Percentiles rank a stretch among this genome's conserved stretches.
Conservation (phyloP, 2,888 invertebrate species). For the Scaptomyza flava region DNA sequence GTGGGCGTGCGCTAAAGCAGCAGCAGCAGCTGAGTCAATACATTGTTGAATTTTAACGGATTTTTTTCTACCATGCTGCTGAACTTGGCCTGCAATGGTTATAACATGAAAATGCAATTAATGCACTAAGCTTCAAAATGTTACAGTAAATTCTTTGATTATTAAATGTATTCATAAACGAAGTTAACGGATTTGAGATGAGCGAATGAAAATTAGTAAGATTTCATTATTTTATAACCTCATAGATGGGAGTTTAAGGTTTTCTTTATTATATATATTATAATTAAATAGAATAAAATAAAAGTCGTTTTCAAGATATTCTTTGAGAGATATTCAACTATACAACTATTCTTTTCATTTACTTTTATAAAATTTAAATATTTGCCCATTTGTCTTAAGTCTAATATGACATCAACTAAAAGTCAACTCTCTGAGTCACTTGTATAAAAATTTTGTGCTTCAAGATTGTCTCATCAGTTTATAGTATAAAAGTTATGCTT, state of each 20-base stretch:
- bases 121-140: background rate
- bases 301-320: too few species aligned
- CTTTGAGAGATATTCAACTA: too few species aligned
- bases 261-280: background rate
- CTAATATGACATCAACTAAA: constrained; percentile 24
- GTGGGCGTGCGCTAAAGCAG: constrained; percentile 39
- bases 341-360: too few species aligned
- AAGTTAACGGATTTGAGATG: background rate
- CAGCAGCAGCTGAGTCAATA: constrained; percentile 44
- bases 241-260: background rate
- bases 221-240: background rate
- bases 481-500: constrained; percentile 5
- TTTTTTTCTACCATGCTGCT: constrained; percentile 11
- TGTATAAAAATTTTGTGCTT: background rate
- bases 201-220: background rate
- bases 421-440: constrained; percentile 35
- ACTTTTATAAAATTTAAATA: background rate
- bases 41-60: constrained; percentile 37
- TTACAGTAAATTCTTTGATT: constrained; percentile 1
- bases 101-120: constrained; percentile 35
- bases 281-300: background rate
- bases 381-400: background rate
- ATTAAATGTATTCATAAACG: constrained; percentile 2
- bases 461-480: constrained; percentile 9
- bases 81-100: constrained; percentile 26